phyloP scores from a whole-genome alignment of 2,113 vertebrate genomes.

The Gymnarchus niloticus region DNA sequence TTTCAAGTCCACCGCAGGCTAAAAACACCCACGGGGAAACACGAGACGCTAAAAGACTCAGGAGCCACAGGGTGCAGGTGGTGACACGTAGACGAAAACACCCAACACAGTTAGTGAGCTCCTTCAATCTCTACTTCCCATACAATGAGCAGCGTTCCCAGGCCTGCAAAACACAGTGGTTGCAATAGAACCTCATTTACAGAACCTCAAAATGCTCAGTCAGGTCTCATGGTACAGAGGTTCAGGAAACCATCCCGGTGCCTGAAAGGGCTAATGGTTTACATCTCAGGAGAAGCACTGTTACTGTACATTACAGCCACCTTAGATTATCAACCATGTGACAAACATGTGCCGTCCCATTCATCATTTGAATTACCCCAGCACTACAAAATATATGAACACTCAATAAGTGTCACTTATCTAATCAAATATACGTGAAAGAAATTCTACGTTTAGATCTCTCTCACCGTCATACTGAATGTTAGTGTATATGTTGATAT shows the following conservation, averaged over 20 bases:
- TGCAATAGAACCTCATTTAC: no score
- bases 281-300: no score
- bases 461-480: not conserved
- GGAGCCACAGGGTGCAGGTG: not conserved
- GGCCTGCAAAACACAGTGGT: not conserved
- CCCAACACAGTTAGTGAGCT: not conserved
- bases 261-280: no score
- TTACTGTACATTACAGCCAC: not conserved
- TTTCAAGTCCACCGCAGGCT: constrained; percentile 6
- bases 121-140: not conserved
- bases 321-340: not conserved
- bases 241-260: not conserved
- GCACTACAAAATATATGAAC: not conserved
- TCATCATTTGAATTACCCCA: not conserved
- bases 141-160: not conserved
- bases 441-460: not conserved
- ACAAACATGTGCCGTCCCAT: not conserved
- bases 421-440: not conserved
- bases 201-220: not conserved
- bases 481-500: not conserved
- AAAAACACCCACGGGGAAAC: not conserved
- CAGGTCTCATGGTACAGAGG: not conserved
- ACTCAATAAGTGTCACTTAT: not conserved
- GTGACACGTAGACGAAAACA: not conserved
- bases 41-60: no score